Base-by-base conservation (phyloP, 1,140 invertebrate species). In the Aphelenchoides besseyi region DNA sequence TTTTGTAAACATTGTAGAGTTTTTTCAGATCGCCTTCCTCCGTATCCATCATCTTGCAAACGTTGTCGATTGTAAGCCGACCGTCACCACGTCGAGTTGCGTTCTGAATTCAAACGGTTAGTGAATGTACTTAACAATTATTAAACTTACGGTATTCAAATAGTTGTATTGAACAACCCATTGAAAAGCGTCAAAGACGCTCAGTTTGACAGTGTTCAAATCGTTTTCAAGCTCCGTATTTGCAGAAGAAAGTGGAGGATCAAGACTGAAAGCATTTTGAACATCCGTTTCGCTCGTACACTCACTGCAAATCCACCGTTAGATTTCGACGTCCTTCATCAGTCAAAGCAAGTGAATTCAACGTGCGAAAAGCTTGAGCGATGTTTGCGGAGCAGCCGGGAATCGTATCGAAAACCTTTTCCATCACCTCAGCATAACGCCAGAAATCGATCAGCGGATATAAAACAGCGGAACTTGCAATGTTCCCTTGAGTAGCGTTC, bases 391-490 rank as follows among this genome's bases (percentile, higher is more conserved):
- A 69, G 1, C 29, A 70, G 3, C 35, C 9, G 2, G 35, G 16
- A 3, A 29, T 32, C 1, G 1, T 3, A 9, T 59, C 63, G 52
- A 78, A 41, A 0, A 76, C 41, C 16, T 59, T 41, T 37, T 73
- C 74, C 74, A 75, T 75, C 18, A 78, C 74, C 28, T 76, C 9
- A 1, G 74, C 68, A 29, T 75, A 75, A n/a, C n/a, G 67, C 71
- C 71, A 72, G 74, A 72, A 72, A 66, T 72, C 71, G 12, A 72
- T 74, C 23, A 62, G 72, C 1, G 71, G 75, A n/a, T 16, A 72
- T 59, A 72, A 23, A 28, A 74, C 75, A 16, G 71, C 71, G 0
- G 63, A 72, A 53, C 23, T 52, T n/a, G 72, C 72, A 18, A 73
- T 33, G 48, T 78, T 78, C 29, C 72, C 72, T 26, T 72, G 2